Percentiles rank a stretch among this genome's conserved stretches.
Evolutionary conservation across 2,888 invertebrate species (phyloP).

Genomic region (Cryptocheilus praepositus): DNA sequence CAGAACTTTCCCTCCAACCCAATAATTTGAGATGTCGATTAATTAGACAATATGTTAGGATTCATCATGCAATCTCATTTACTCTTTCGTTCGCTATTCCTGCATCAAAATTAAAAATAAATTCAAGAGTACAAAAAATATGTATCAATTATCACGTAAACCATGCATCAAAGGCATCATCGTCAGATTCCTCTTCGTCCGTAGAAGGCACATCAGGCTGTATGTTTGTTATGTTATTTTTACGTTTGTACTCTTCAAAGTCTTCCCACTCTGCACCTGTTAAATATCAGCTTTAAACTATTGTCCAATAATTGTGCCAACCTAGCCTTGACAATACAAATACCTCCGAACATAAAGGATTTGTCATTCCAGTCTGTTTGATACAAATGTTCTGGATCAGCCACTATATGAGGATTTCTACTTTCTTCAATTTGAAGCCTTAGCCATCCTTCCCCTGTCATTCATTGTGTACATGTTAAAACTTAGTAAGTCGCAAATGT

Average conservation of each 20-base stretch:
- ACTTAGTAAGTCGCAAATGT: slow-evolving; percentile 7
- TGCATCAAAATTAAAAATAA: too few relatives aligned
- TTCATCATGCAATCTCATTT: too few relatives aligned
- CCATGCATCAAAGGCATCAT: slow-evolving; percentile 53
- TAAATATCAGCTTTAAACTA: too few relatives aligned
- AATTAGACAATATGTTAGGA: too few relatives aligned
- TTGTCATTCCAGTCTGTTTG: slow-evolving; percentile 7
- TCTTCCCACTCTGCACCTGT: slow-evolving; percentile 47
- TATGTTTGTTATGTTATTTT: slow-evolving; percentile 55
- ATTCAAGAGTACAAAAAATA: not conserved
- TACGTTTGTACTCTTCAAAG: slow-evolving; percentile 56
- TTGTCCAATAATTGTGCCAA: too few relatives aligned
- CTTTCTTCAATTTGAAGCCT: slow-evolving; percentile 54
- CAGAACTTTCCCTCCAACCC: too few relatives aligned
- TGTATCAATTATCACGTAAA: slow-evolving; percentile 20
- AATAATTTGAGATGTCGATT: too few relatives aligned
- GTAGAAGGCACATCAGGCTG: slow-evolving; percentile 58
- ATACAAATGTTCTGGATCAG: slow-evolving; percentile 54
- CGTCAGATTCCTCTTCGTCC: slow-evolving; percentile 65
- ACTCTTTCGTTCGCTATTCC: too few relatives aligned
- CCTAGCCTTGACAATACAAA: not conserved
- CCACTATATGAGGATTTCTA: slow-evolving; percentile 49
- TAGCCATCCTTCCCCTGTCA: slow-evolving; percentile 62
- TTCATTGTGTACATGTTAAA: slow-evolving; percentile 4
- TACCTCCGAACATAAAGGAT: slow-evolving; percentile 11